These are phyloP conservation scores for Acanthisitta chloris DNA, from an alignment of 2,113 vertebrate genomes.

Conservation along the genomic window DNA sequence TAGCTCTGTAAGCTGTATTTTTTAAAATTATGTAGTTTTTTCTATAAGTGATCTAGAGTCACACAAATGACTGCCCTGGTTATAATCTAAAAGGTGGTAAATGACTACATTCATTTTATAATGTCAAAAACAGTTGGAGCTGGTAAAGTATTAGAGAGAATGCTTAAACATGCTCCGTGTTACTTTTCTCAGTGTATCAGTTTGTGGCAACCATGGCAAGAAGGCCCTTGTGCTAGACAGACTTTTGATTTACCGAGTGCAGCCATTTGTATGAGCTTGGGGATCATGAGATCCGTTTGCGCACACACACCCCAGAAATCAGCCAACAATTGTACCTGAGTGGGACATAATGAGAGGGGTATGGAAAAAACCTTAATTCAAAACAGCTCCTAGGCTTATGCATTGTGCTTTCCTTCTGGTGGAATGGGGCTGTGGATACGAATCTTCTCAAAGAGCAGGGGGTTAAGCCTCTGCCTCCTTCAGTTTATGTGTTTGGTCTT, in stretches of 20 bases:
- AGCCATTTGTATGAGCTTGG: neutral
- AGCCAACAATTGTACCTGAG: neutral
- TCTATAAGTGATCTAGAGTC: neutral
- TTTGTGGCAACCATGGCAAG: neutral
- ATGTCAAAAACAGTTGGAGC: neutral
- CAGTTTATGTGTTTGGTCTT: fast-evolving
- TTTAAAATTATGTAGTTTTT: neutral
- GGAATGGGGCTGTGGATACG: neutral
- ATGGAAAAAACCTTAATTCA: neutral
- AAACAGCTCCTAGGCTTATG: neutral
- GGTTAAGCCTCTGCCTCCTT: neutral
- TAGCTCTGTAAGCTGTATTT: neutral
- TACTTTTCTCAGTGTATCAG: neutral
- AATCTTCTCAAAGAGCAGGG: neutral
- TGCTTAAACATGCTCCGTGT: fast-evolving
- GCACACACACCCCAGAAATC: neutral
- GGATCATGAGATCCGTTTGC: neutral
- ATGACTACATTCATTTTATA: neutral
- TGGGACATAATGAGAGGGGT: neutral
- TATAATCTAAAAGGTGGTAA: neutral
- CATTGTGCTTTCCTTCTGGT: neutral
- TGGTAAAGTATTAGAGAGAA: neutral
- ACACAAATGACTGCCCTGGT: neutral
- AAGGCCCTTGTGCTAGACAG: neutral
- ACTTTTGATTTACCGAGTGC: neutral